phyloP scores from a whole-genome alignment of 2,797 vertebrate genomes.

The Rhinichthys osculus region DNA sequence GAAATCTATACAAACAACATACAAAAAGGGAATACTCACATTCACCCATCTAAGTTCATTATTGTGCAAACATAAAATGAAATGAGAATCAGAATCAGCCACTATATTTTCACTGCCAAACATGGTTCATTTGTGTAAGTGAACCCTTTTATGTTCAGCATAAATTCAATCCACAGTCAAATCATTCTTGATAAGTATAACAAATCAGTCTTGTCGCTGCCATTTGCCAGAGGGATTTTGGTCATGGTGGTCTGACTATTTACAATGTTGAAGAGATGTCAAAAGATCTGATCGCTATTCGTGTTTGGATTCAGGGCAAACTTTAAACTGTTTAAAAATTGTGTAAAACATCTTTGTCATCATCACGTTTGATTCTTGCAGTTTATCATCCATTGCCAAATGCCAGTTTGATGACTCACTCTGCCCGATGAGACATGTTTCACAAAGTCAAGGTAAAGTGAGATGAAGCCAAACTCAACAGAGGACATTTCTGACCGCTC shows the following conservation, averaged over 20 bases:
- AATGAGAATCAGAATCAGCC: background rate
- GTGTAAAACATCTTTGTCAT: background rate
- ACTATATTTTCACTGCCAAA: constrained; percentile 16
- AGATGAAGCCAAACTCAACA: constrained; percentile 11
- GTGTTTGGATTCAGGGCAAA: background rate
- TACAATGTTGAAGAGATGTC: background rate
- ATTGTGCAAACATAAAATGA: background rate
- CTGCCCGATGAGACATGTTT: background rate
- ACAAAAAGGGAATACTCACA: background rate
- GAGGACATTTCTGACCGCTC: background rate
- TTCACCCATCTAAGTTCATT: background rate
- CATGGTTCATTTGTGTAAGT: background rate
- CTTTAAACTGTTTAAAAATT: constrained; percentile 3
- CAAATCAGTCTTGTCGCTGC: background rate
- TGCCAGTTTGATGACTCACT: constrained; percentile 1
- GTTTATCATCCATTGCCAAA: background rate
- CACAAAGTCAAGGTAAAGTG: background rate
- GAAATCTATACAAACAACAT: background rate
- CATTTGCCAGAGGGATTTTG: background rate
- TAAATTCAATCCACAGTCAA: background rate
- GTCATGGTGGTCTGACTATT: background rate
- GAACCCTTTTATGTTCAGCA: background rate
- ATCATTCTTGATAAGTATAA: background rate
- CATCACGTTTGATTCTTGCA: background rate
- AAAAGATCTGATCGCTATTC: background rate